Evolutionary conservation across 2,888 invertebrate genomes (phyloP).

Genomic region (Cheilosia vernalis): DNA sequence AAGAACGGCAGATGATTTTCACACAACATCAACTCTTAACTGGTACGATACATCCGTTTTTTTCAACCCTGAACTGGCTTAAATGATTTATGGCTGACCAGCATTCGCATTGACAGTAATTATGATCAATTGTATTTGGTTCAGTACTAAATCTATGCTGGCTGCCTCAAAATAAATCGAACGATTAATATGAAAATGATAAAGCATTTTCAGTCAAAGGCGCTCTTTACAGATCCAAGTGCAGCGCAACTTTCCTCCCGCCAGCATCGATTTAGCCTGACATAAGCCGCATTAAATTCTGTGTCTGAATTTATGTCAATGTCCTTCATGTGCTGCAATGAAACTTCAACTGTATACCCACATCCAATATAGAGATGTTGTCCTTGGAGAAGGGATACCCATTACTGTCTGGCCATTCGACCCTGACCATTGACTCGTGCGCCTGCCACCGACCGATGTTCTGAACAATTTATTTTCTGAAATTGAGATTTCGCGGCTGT

Average conservation of each 20-base stretch:
- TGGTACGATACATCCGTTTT: too few species aligned
- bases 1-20: too few species aligned
- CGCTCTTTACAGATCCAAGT: not conserved
- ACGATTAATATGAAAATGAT: too few species aligned
- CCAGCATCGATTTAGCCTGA: not conserved
- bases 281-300: not conserved
- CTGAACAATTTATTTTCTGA: constrained; percentile 59
- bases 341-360: not conserved
- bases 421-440: constrained; percentile 51
- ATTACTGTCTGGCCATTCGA: constrained; percentile 37
- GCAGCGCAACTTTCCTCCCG: not conserved
- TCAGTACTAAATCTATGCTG: too few species aligned
- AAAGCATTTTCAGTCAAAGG: too few species aligned
- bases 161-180: too few species aligned
- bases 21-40: too few species aligned
- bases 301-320: constrained; percentile 18
- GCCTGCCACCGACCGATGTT: not conserved
- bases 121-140: too few species aligned
- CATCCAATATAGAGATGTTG: constrained; percentile 16
- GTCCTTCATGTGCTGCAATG: constrained; percentile 50
- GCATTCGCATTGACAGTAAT: too few species aligned
- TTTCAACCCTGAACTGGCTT: too few species aligned
- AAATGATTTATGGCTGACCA: too few species aligned
- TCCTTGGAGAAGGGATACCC: constrained; percentile 55
- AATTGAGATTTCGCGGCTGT: constrained; percentile 58